These are phyloP conservation scores for Puntigrus tetrazona DNA, from an alignment of 2,113 vertebrate species.

Conservation along the genomic window DNA sequence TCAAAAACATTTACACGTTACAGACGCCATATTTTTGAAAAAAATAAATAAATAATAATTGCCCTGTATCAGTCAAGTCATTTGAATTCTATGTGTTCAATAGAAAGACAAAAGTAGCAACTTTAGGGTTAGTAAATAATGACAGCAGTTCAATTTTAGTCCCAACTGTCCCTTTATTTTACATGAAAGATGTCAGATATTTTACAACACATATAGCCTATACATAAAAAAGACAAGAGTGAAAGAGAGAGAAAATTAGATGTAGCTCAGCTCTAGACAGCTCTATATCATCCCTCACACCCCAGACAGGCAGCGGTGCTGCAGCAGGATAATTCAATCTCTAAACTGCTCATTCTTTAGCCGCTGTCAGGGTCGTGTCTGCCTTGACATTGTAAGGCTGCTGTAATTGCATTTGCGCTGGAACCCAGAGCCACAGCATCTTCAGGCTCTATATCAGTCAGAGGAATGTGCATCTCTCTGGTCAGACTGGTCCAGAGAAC, in stretches of 20 bases:
- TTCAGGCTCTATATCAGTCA: conserved; percentile 41
- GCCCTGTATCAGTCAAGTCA: too few relatives aligned
- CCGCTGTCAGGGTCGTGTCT: conserved; percentile 70
- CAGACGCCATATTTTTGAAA: background rate
- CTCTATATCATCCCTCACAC: conserved; percentile 49
- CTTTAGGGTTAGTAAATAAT: background rate
- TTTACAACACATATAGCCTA: background rate
- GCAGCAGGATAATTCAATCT: conserved; percentile 75
- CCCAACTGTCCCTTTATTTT: background rate
- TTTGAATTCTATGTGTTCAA: too few relatives aligned
- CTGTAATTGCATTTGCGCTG: conserved; percentile 77
- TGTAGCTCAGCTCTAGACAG: conserved; percentile 9
- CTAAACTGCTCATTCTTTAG: conserved; percentile 66
- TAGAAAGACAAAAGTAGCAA: background rate
- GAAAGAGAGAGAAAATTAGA: conserved; percentile 23
- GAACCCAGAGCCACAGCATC: conserved; percentile 59
- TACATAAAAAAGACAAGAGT: background rate
- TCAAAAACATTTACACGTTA: background rate
- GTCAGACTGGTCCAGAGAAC: conserved; percentile 44
- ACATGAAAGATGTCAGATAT: conserved; percentile 4
- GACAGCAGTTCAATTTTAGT: background rate
- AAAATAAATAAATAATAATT: too few relatives aligned
- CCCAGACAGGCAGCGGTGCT: conserved; percentile 46
- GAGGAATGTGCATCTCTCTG: conserved; percentile 34
- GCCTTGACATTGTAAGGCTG: conserved; percentile 72